Base-by-base conservation (phyloP, 2,888 invertebrate species). In the Erannis defoliaria region DNA sequence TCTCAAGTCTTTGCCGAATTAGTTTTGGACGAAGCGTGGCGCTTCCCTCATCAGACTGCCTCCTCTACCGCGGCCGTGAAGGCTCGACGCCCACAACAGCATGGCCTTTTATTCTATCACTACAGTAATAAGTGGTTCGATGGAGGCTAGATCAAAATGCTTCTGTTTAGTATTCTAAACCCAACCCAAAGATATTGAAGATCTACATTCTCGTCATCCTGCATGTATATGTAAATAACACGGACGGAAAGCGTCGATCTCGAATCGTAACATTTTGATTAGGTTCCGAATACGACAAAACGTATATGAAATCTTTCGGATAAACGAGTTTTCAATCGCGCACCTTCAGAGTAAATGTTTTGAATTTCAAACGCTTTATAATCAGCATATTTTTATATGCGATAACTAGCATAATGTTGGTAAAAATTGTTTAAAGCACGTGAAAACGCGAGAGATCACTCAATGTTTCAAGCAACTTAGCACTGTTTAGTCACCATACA, bases 41-140 rank as follows among this genome's bases (percentile, higher is more conserved):
- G 46, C 58, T 55, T 55, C 58, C 55, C 61, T 57, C 60, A 54
- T 60, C 62, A 42, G 68, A 70, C 68, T 68, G 68, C 67, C 70
- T 59, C 57, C 37, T 58, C 35, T 57, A 14, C 38, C 42, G 23
- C 38, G 23, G 23, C 40, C 35, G 51, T 51, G 50, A 55, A 55
- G 19, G 37, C 48, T 37, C 35, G 18, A 40, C 55, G 55, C 10
- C 49, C 62, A 62, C 43, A 43, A 66, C 26, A 42, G 53, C 58
- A 62, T 56, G 67, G 66, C 67, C 55, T 62, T 55, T 49, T 55
- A n/a, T 55, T 61, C 60, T 64, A 69, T 69, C 64, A 69, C 67
- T 26, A 26, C 43, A 26, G 43, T 45, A 26, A 14, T 43, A 43
- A 14, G 12, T 26, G 14, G 8, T 14, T 8, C 4, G 21, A n/a